Base-by-base conservation (phyloP, 2,797 vertebrate species). In the Myripristis murdjan region DNA sequence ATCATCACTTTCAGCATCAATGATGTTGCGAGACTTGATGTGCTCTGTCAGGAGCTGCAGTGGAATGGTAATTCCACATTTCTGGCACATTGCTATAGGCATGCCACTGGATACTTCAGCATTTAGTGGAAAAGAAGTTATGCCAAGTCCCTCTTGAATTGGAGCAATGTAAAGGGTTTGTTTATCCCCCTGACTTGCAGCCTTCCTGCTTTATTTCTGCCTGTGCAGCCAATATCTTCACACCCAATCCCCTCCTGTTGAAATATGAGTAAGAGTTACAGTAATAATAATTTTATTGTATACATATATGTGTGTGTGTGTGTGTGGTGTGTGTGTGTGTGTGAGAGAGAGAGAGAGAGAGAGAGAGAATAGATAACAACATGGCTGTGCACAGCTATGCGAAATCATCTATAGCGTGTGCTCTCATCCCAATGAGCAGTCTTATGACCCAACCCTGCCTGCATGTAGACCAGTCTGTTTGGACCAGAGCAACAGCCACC, bases 141-240 rank as follows among this genome's bases (percentile, higher is more conserved):
- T 70, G 57, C n/a, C 33, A 12, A 71, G 49, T 61, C 63, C 26
- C 0, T 63, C 68, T 46, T 71, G 68, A 47, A 71, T 48, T 55
- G 68, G 59, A 15, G 68, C 68, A 35, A 71, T 55, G 68, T 23
- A 71, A 16, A 64, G 41, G 56, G 22, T 39, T 6, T 2, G 26
- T 62, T 62, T 70, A 70, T 23, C 39, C 68, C 58, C 58, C 35
- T 14, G 58, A 16, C 49, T 62, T 46, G 24, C 48, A 70, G 67
- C 22, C 67, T 60, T 70, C 22, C 61, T 20, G 1, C 44, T n/a
- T n/a, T n/a, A n/a, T n/a, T 60, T 47, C n/a, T 70, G 67, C 57
- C 68, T 70, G 58, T 70, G 26, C 62, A 70, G 37, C 68, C 68
- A 70, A 68, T 62, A 35, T 70, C 37, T 62, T 70, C 58, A 70